Conservation (phyloP, 1,140 invertebrate species). For the Streblospio benedicti region DNA sequence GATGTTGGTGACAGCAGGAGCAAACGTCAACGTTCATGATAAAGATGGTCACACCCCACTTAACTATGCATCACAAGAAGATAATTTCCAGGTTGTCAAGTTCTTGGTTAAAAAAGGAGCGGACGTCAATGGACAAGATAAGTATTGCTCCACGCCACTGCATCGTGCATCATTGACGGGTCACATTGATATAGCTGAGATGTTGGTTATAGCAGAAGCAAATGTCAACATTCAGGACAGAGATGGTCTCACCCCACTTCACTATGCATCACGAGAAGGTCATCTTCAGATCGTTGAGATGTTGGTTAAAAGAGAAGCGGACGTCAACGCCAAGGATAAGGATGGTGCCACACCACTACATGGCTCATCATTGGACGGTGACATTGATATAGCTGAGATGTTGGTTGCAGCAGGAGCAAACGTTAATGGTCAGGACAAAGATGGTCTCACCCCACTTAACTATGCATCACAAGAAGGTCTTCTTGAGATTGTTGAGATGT, state of each 20-base stretch:
- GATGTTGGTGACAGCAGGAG: neutral
- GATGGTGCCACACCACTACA: slow-evolving; percentile 17
- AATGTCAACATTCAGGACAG: neutral
- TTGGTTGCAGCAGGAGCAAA: slow-evolving; percentile 27
- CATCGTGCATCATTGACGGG: neutral
- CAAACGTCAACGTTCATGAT: neutral
- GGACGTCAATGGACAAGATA: neutral
- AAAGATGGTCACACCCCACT: neutral
- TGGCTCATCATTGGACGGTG: slow-evolving; percentile 6
- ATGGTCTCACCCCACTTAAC: slow-evolving; percentile 14
- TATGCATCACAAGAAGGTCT: slow-evolving; percentile 11
- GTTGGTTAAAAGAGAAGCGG: neutral
- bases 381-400: neutral
- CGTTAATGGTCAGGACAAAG: slow-evolving; percentile 10
- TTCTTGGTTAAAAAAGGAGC: slow-evolving; percentile 1
- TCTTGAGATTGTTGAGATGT: neutral
- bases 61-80: neutral
- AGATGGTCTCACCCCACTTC: slow-evolving; percentile 8
- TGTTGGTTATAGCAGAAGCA: neutral
- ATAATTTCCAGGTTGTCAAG: neutral
- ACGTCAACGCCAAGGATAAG: slow-evolving; percentile 5
- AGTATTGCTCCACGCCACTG: neutral
- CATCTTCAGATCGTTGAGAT: neutral
- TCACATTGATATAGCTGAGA: neutral
- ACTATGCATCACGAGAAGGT: slow-evolving; percentile 7